These are phyloP conservation scores for Polypedilum vanderplanki DNA, from an alignment of 1,140 invertebrate species.

Conservation along the genomic window DNA sequence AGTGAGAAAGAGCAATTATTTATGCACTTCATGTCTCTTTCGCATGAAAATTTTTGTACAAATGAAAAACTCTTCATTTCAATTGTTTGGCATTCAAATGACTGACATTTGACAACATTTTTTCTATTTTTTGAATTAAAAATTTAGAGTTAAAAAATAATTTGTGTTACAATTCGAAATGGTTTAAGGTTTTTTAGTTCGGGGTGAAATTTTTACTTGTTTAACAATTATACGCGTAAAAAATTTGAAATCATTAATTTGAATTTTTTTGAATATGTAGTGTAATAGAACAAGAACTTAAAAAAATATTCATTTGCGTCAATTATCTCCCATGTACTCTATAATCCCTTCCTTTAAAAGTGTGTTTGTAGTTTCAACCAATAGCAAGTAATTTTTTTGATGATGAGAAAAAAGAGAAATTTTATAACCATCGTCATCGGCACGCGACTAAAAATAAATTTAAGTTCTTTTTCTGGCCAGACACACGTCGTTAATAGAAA, in stretches of 20 bases:
- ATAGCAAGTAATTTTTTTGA: not conserved
- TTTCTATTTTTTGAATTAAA: not conserved
- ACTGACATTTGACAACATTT: not conserved
- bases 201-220: conserved; percentile 11
- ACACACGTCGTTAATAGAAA: conserved; percentile 17
- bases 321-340: not conserved
- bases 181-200: not conserved
- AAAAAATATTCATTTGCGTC: not conserved
- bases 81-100: not conserved
- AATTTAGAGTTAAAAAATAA: not conserved
- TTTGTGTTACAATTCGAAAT: not conserved
- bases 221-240: not conserved
- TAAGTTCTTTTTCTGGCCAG: not conserved
- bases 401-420: too few relatives aligned
- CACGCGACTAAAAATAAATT: conserved; percentile 12
- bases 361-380: not conserved
- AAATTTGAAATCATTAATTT: not conserved
- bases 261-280: not conserved
- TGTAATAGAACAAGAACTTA: not conserved
- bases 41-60: too few relatives aligned
- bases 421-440: not conserved
- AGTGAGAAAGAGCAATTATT: too few relatives aligned
- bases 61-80: too few relatives aligned
- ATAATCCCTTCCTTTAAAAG: not conserved
- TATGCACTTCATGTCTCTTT: too few relatives aligned